Conservation (phyloP, 2,888 invertebrate genomes). For the Theretra japonica region DNA sequence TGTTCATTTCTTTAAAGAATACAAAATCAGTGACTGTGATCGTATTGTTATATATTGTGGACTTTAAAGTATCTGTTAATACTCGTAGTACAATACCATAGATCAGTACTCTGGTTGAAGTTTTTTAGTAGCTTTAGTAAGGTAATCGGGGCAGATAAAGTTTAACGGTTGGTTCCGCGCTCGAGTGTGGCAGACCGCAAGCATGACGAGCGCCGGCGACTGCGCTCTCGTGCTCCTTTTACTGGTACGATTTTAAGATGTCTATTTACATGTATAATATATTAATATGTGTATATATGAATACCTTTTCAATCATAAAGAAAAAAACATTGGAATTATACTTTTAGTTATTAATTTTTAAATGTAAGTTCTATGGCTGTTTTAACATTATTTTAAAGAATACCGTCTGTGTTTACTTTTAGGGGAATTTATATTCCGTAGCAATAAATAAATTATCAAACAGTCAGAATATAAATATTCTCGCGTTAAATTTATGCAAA, state of each 20-base stretch:
- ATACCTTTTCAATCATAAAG: neutral
- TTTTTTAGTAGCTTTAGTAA: slow-evolving; percentile 71
- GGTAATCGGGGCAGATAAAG: slow-evolving; percentile 83
- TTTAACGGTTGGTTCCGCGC: slow-evolving; percentile 83
- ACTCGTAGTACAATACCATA: slow-evolving; percentile 12
- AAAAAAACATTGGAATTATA: neutral
- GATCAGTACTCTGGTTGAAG: slow-evolving; percentile 40
- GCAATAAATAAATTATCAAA: no score
- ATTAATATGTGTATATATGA: neutral
- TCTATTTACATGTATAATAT: neutral
- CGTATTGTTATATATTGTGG: slow-evolving; percentile 44
- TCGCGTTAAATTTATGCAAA: no score
- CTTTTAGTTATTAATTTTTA: neutral
- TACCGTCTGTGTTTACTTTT: no score
- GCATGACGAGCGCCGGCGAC: slow-evolving; percentile 80
- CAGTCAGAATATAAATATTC: no score
- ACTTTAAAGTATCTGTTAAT: slow-evolving; percentile 40
- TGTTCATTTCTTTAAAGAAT: slow-evolving; percentile 35
- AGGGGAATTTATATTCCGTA: no score
- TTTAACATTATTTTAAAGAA: no score
- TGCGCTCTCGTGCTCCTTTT: slow-evolving; percentile 75
- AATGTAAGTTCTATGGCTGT: no score
- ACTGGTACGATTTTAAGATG: slow-evolving; percentile 66
- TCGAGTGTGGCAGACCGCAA: slow-evolving; percentile 83
- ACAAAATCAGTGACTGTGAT: slow-evolving; percentile 48